Evolutionary conservation across 2,113 vertebrate genomes (phyloP), one percentile per base, ranked within the genome.

Genomic region (Oreochromis spilurus): DNA sequence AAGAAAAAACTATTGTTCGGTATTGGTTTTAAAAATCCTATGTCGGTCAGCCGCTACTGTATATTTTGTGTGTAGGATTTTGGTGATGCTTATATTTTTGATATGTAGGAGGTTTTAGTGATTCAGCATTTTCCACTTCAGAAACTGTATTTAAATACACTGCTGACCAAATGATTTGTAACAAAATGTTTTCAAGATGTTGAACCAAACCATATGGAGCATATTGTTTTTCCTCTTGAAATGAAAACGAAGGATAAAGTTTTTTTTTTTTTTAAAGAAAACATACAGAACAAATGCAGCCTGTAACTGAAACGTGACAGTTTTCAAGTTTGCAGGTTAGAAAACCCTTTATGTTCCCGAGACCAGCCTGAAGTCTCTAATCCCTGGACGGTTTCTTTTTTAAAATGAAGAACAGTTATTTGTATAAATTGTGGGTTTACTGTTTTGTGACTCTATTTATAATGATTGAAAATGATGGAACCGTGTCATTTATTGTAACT

Each of bases 161-260:
- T 72, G 62, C 52, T 88, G 89, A 92, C 87, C 82, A 87, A 93
- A 87, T 84, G 13, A 82, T 91, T 86, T 36, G 70, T 89, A 87
- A 79, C 45, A 53, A 43, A 36, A 34, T 67, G 70, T 80, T 89
- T 12, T 65, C 4, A 60, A 82, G n/a, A 81, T 87, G 19, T 60
- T 9, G 34, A 84, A 91, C 70, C 78, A 91, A 89, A 83, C 82
- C 21, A 72, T 31, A 17, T 75, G 26, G 78, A 78, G 5, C 9
- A 17, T 79, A 50, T 88, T 88, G 87, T 87, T n/a, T 87, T 26
- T 11, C 11, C 45, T 77, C 4, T 19, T 52, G 26, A 53, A 72
- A 55, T 31, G 9, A 3, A 85, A 83, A 50, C 55, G 12, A 88
- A 87, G 67, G 62, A 60, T 45, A 62, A 72, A 9, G 54, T 85